Evolutionary conservation across 2,888 invertebrate species (phyloP).

Genomic region (Lydus trimaculatus): DNA sequence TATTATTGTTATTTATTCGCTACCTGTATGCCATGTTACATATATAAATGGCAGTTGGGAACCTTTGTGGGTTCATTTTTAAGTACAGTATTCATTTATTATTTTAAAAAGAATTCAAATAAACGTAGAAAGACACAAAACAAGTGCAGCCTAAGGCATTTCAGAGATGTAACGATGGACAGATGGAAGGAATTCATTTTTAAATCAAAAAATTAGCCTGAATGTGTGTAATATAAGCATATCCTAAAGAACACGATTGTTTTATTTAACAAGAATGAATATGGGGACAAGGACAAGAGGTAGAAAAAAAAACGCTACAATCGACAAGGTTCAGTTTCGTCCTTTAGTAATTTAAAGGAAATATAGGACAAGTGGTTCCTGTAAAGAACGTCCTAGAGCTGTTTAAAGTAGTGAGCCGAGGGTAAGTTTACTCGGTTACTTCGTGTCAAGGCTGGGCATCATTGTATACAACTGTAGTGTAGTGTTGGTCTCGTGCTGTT

Average conservation of each 20-base stretch:
- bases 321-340: constrained; percentile 2
- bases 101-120: background rate
- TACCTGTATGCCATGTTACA: constrained; percentile 19
- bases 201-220: background rate
- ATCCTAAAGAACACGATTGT: background rate
- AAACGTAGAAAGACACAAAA: background rate
- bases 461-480: constrained; percentile 37
- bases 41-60: constrained; percentile 22
- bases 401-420: constrained; percentile 22
- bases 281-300: background rate
- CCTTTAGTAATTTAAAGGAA: constrained; percentile 25
- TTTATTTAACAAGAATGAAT: background rate
- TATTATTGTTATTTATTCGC: constrained; percentile 28
- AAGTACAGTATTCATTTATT: background rate
- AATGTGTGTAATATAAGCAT: background rate
- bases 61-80: constrained; percentile 21
- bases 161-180: background rate
- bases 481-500: constrained; percentile 38
- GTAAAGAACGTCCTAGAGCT: constrained; percentile 35
- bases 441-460: constrained; percentile 44
- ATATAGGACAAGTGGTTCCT: constrained; percentile 37
- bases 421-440: constrained; percentile 46
- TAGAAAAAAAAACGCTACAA: background rate
- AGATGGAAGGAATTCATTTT: background rate
- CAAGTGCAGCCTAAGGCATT: background rate